phyloP scores from a whole-genome alignment of 2,797 vertebrate species.

The Argentina silus region DNA sequence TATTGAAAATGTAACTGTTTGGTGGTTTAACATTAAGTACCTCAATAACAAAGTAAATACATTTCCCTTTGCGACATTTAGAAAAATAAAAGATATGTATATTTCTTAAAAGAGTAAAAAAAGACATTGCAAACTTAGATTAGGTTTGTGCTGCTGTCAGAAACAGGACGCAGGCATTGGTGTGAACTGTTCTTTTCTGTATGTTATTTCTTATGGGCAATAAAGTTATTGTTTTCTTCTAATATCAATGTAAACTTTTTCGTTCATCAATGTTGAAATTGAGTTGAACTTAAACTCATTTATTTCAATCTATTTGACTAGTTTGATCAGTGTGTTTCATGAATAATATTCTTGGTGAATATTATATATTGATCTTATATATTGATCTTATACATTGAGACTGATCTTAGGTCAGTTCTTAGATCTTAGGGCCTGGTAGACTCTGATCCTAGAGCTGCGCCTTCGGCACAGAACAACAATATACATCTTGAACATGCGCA shows the following conservation, averaged over 20 bases:
- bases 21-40: slow-evolving; percentile 66
- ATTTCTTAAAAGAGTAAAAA: slow-evolving; percentile 42
- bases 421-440: neutral
- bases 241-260: slow-evolving; percentile 5
- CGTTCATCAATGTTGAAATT: neutral
- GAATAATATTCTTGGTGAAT: neutral
- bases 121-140: slow-evolving; percentile 48
- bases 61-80: slow-evolving; percentile 59
- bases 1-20: slow-evolving; percentile 67
- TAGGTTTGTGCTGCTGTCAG: slow-evolving; percentile 52
- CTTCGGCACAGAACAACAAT: neutral
- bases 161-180: slow-evolving; percentile 61
- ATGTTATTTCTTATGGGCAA: slow-evolving; percentile 81
- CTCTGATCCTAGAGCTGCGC: neutral
- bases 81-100: slow-evolving; percentile 48
- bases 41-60: slow-evolving; percentile 63
- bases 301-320: neutral
- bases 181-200: slow-evolving; percentile 70
- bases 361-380: too few relatives aligned
- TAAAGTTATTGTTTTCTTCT: slow-evolving; percentile 78
- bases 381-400: neutral
- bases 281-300: neutral
- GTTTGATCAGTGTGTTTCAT: neutral
- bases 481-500: neutral
- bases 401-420: slow-evolving; percentile 1